Conservation (phyloP, 2,113 vertebrate species). For the Notothenia rossii region DNA sequence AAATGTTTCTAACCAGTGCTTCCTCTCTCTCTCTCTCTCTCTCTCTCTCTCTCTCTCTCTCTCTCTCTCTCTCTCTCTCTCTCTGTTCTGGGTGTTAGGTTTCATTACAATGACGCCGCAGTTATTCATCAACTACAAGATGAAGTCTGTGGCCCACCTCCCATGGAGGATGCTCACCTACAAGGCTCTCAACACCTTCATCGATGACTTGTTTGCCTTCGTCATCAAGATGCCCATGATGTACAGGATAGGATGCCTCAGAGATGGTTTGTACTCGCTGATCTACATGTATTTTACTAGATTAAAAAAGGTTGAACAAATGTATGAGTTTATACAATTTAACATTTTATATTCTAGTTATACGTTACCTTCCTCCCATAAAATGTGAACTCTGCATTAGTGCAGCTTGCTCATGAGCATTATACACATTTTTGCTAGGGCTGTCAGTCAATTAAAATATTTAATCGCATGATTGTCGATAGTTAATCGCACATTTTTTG, state of each 20-base stretch:
- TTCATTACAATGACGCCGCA: conserved; percentile 98
- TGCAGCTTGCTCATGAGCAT: no score
- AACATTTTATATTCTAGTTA: no score
- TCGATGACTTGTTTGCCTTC: conserved; percentile 96
- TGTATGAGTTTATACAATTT: no score
- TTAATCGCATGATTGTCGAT: no score
- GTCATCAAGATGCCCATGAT: conserved; percentile 99
- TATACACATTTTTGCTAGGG: no score
- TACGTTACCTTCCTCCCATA: no score
- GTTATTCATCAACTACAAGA: conserved; percentile 98
- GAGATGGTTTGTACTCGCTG: conserved; percentile 86
- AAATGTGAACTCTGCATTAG: no score
- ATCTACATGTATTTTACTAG: background rate
- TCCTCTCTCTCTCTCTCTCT: background rate
- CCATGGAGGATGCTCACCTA: conserved; percentile 98
- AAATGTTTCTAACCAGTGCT: conserved; percentile 17
- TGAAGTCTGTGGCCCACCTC: conserved; percentile 96
- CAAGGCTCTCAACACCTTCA: conserved; percentile 97
- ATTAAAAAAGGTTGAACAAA: background rate
- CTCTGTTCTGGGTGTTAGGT: conserved; percentile 69
- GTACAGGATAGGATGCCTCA: conserved; percentile 97
- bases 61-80: background rate
- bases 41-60: background rate
- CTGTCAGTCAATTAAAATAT: no score
- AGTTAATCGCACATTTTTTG: no score